Evolutionary conservation across 2,797 vertebrate genomes (phyloP), one percentile per base, ranked within the genome.

Genomic region (Phrynocephalus vlangalii): DNA sequence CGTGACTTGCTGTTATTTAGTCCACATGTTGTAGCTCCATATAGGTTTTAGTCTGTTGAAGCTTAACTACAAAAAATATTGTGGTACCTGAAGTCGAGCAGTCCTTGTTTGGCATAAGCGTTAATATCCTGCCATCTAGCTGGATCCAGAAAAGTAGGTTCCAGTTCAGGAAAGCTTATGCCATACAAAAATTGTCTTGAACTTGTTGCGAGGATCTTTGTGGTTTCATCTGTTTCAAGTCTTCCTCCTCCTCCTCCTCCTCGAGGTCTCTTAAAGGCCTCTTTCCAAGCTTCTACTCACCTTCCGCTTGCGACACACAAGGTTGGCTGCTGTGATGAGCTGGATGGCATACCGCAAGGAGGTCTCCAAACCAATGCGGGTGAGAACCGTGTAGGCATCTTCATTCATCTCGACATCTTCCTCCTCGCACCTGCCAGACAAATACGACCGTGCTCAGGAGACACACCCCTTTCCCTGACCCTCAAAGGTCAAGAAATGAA

Each of bases 371-470:
- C 98, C 98, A 0, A 99, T 99, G n/a, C 98, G 98, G 0, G 98
- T 99, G 90, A 99, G 95, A 86, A 99, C 98, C 0, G 98, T 97
- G 94, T 98, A 98, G 66, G 98, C 98, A 10, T 99, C 98, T 60
- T 99, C 98, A 0, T 98, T 98, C 95, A 99, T 97, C 94, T 99
- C 98, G 75, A 99, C 98, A 0, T 99, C 98, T 88, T 99, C 98
- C 90, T 99, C 98, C 92, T 99, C 98, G n/a, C 98, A 99, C 77
- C 98, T 99, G 63, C 33, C 76, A 85, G 24, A 67, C 15, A 81
- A 86, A 28, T 26, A 38, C 8, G 3, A 82, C 18, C 20, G 2
- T 0, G 0, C 10, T 1, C 16, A 38, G 24, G 66, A 44, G n/a
- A 60, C 30, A 84, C 68, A 33, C 33, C 13, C n/a, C 71, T 16